Conservation (phyloP, 2,888 invertebrate genomes). For the Rhamnusium bicolor region DNA sequence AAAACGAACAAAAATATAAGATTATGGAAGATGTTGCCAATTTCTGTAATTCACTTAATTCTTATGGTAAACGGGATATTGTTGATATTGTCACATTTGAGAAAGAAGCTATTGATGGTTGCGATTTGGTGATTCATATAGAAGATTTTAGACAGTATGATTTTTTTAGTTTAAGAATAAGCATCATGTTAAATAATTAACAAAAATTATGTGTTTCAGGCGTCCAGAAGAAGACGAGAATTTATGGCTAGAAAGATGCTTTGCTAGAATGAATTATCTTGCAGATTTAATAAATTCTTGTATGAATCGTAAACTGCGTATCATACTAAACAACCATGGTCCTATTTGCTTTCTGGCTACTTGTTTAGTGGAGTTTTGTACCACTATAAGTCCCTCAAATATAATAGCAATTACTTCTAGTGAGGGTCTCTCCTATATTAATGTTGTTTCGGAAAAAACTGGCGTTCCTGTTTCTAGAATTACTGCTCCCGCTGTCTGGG, state of each 20-base stretch:
- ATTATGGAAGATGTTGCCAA: constrained; percentile 35
- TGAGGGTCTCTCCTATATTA: constrained; percentile 71
- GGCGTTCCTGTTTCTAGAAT: constrained; percentile 72
- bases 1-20: constrained; percentile 35
- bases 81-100: constrained; percentile 67
- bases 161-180: background rate
- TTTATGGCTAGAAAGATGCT: constrained; percentile 63
- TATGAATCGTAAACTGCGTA: constrained; percentile 70
- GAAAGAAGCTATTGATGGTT: constrained; percentile 71
- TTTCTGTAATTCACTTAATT: constrained; percentile 58
- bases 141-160: constrained; percentile 66
- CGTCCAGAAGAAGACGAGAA: constrained; percentile 55
- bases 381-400: constrained; percentile 70
- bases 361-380: constrained; percentile 68
- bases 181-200: background rate
- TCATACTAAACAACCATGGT: constrained; percentile 75
- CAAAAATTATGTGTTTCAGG: background rate
- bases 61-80: constrained; percentile 57
- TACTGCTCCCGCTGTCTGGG: constrained; percentile 78
- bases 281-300: constrained; percentile 72
- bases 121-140: constrained; percentile 73
- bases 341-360: constrained; percentile 76
- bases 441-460: constrained; percentile 70
- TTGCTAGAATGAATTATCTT: constrained; percentile 67
- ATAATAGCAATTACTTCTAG: constrained; percentile 76